These are phyloP conservation scores for Arvicanthis niloticus DNA, from an alignment of 2,113 vertebrate species.

Conservation along the genomic window DNA sequence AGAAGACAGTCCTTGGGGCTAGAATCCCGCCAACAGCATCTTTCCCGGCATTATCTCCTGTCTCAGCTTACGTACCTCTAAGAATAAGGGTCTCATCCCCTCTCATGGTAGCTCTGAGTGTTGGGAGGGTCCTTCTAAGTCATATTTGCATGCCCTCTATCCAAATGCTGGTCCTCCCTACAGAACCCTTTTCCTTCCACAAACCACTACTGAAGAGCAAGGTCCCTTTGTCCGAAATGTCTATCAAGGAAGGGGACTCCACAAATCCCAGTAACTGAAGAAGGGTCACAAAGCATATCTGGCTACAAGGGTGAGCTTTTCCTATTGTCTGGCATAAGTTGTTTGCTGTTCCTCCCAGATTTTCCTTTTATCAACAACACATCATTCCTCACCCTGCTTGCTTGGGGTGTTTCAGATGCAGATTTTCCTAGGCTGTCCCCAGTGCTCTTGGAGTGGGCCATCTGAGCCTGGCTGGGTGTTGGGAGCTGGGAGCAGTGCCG, in stretches of 20 bases:
- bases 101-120: not conserved
- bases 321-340: not conserved
- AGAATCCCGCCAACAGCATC: not conserved
- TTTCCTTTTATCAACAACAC: not conserved
- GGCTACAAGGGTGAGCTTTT: not conserved
- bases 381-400: not conserved
- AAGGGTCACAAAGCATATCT: not conserved
- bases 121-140: not conserved
- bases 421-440: not conserved
- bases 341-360: not conserved
- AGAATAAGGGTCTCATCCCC: not conserved
- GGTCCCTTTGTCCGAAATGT: not conserved
- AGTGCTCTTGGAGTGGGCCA: rapidly evolving
- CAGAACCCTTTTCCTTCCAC: not conserved
- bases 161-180: rapidly evolving
- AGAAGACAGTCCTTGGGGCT: not conserved
- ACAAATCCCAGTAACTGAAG: not conserved
- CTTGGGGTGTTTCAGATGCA: not conserved
- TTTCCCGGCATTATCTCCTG: not conserved
- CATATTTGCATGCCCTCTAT: not conserved
- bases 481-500: rapidly evolving
- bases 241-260: not conserved
- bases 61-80: not conserved
- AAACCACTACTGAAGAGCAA: not conserved
- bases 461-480: not conserved